Percentiles rank a stretch among this genome's conserved stretches.
Conservation (phyloP, 2,113 vertebrate species). For the Callipepla californica region DNA sequence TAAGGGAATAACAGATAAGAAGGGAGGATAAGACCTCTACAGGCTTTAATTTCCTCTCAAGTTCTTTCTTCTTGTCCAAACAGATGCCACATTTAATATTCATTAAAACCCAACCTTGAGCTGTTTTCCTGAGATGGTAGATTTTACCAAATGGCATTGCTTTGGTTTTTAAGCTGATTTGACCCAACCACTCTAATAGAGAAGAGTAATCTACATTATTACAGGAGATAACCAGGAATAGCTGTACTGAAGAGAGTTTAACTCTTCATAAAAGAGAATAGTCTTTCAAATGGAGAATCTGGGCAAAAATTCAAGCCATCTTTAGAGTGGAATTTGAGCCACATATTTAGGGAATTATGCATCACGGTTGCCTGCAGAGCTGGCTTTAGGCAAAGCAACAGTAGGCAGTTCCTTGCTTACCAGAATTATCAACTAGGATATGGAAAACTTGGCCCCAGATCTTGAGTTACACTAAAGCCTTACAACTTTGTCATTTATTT, state of each 20-base stretch:
- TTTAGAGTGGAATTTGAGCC: background rate
- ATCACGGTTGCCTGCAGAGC: background rate
- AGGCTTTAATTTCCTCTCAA: constrained; percentile 78
- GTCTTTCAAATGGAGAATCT: background rate
- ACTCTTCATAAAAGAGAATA: background rate
- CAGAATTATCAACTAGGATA: background rate
- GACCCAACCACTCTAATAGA: background rate
- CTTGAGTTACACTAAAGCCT: background rate
- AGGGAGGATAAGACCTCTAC: constrained; percentile 74
- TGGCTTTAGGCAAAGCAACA: background rate
- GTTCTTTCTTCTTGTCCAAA: constrained; percentile 27
- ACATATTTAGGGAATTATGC: background rate
- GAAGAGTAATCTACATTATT: background rate
- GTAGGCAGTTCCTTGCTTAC: background rate
- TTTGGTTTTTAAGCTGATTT: constrained; percentile 47
- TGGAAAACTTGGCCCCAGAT: background rate
- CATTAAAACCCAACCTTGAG: constrained; percentile 16
- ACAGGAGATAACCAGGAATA: background rate
- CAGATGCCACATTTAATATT: constrained; percentile 74
- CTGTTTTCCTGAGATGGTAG: background rate
- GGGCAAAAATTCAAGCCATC: background rate
- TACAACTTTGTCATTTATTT: background rate
- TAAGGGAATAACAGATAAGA: constrained; percentile 57
- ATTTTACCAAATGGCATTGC: background rate
- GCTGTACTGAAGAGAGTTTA: background rate